Evolutionary conservation across 2,797 vertebrate genomes (phyloP).

Genomic region (Gambelia wislizenii): DNA sequence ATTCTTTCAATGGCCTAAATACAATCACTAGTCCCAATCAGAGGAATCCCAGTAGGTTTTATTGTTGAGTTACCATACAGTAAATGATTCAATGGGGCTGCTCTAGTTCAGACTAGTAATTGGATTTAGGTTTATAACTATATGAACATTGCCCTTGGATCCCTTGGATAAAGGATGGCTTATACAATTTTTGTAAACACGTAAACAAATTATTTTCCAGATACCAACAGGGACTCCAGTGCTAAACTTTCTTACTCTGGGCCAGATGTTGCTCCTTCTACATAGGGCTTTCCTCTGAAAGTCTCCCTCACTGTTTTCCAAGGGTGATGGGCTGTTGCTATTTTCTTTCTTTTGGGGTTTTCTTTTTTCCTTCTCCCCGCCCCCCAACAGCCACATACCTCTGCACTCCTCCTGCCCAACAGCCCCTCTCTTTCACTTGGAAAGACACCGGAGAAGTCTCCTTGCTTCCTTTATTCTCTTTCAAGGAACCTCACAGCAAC

Average conservation of each 20-base stretch:
- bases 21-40: too few species aligned
- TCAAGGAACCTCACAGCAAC: conserved; percentile 26
- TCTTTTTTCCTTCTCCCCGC: too few species aligned
- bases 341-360: background rate
- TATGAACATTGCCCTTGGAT: background rate
- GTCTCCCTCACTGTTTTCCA: background rate
- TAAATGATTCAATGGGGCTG: too few species aligned
- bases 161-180: background rate
- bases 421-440: background rate
- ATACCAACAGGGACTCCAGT: background rate
- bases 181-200: background rate
- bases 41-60: too few species aligned
- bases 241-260: background rate
- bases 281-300: background rate
- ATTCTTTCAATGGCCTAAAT: too few species aligned
- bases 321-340: too few species aligned
- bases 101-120: too few species aligned
- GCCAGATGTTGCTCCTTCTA: background rate
- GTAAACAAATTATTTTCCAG: background rate
- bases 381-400: background rate
- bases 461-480: conserved; percentile 20
- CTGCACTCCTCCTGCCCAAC: background rate
- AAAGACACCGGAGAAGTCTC: conserved; percentile 8
- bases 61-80: too few species aligned
- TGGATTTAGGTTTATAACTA: background rate